Evolutionary conservation across 2,888 invertebrate species (phyloP), one percentile per base, ranked within the genome.

Genomic region (Sphinx pinastri): DNA sequence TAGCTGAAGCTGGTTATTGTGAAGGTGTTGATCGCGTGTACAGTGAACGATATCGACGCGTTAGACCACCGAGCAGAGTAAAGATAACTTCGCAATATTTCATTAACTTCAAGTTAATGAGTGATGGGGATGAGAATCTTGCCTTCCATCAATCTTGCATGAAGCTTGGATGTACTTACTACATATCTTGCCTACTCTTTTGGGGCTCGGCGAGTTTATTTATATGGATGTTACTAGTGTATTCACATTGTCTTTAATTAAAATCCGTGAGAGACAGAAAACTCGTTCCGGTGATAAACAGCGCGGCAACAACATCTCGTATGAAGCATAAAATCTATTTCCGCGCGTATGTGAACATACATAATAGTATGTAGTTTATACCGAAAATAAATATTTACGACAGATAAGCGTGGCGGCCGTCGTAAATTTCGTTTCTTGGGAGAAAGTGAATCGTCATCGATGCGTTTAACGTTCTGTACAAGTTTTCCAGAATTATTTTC

Each of bases 301-400:
- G 38, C 4, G n/a, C 14, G 19, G 47, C 16, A 63, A 60, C 47
- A 47, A 63, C 19, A 45, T 16, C 60, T 60, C 60, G 63, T 16
- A 54, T 25, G 52, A 52, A 60, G 38, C 19, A 52, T 47, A 49
- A 52, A 63, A 63, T 63, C 63, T 63, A 63, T 63, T 63, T n/a
- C 14, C 5, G 69, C 4, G 16, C 51, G 63, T 19, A 55, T 68
- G 68, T 47, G 52, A 69, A 67, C 67, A 67, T 49, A 67, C 67
- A 67, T 49, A 57, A 69, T 49, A 69, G 69, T 59, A 16, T 19
- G 38, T 51, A 19, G 54, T 54, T 54, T 67, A 47, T 38, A 59
- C 58, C 38, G 25, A 70, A 59, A 63, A 70, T 70, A 70, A 67
- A 70, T 67, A 31, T 67, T 45, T 66, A 59, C 59, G 19, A 51